Conservation (phyloP, 2,797 vertebrate genomes). For the Peromyscus attwateri region DNA sequence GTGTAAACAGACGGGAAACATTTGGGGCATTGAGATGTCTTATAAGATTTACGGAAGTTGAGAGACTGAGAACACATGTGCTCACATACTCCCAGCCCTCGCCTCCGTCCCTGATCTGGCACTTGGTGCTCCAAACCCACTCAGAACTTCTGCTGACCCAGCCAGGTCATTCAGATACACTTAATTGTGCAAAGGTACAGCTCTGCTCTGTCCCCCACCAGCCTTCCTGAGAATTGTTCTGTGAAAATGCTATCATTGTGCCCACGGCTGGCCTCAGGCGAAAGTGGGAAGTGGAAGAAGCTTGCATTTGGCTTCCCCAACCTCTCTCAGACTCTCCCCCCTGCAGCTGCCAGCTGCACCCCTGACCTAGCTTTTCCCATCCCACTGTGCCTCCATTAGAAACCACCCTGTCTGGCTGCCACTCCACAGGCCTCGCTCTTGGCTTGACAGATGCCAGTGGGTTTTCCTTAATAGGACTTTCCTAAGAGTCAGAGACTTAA, state of each 20-base stretch:
- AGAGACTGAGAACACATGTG: background rate
- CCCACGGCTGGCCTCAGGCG: constrained; percentile 69
- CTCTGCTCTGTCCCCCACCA: background rate
- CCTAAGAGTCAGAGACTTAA: constrained; percentile 40
- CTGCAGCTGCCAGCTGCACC: constrained; percentile 57
- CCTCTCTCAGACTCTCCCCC: background rate
- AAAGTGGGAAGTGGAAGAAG: constrained; percentile 51
- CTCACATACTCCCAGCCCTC: background rate
- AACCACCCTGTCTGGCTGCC: background rate
- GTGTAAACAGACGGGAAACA: background rate
- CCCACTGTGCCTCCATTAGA: constrained; percentile 56
- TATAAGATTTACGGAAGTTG: background rate
- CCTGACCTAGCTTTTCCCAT: constrained; percentile 22
- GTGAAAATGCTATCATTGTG: constrained; percentile 42
- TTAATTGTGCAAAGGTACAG: constrained; percentile 5
- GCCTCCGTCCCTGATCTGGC: background rate
- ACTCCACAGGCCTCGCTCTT: background rate
- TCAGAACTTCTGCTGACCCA: background rate
- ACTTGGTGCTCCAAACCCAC: background rate
- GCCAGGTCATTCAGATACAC: constrained; percentile 25
- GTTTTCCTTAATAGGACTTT: constrained; percentile 58
- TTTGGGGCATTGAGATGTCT: background rate
- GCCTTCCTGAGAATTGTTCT: constrained; percentile 70
- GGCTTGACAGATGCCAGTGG: constrained; percentile 23
- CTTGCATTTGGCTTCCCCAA: constrained; percentile 4